Base-by-base conservation (phyloP, 2,888 invertebrate species). In the Netelia virgata region DNA sequence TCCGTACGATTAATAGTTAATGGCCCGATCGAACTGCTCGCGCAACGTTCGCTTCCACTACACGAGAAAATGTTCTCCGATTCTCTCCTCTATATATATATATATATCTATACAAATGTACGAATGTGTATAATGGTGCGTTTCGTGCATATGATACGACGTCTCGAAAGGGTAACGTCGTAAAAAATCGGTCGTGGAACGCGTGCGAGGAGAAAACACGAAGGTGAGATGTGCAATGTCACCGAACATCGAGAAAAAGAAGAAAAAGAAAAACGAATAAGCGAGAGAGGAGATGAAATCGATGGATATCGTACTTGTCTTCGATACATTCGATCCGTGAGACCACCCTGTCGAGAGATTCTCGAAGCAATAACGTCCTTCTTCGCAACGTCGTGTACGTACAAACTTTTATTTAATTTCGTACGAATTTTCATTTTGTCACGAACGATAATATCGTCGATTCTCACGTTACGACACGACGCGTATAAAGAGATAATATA, bases 1-100 rank as follows among this genome's bases (percentile, higher is more conserved):
- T 91, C 90, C 89, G 88, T 87, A 84, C 89, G 90, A 89, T 91
- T 91, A 91, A 91, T 91, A 90, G 91, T 89, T 91, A 91, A 91
- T 90, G 91, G 90, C 86, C 87, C 79, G 47, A 63, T 50, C 16
- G 61, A 47, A 73, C 43, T 61, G 50, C 41, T 64, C 61, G 14
- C 64, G 64, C 61, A 14, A 47, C 50, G 61, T 61, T 61, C 73
- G 8, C 16, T 10, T 14, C 36, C 64, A 57, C 16, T 16, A 2
- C n/a, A 36, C 82, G 59, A 73, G 82, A 59, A 36, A 63, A 53
- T 23, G 18, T 47, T 50, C 63, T 11, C 36, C 63, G 41, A 63
- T 63, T n/a, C 63, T 63, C 63, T n/a, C 1, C 11, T 61, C 23
- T n/a, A 28, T 66, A 41, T 53, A 66, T 36, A 55, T 66, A 66